These are phyloP conservation scores for Platyrinchus mystaceus DNA, from an alignment of 2,797 vertebrate species.

Conservation along the genomic window DNA sequence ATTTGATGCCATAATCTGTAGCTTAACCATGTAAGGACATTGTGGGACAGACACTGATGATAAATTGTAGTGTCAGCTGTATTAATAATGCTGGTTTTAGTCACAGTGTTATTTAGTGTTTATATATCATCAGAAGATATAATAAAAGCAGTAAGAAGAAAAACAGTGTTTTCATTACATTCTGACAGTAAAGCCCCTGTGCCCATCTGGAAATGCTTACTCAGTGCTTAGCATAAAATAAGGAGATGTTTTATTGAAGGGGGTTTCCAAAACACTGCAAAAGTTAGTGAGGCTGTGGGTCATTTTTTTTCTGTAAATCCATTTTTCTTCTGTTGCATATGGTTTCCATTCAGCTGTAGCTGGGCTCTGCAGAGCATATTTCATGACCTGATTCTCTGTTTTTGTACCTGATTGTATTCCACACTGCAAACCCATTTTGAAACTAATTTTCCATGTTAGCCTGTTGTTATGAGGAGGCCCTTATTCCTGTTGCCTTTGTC, in stretches of 20 bases:
- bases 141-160: not conserved
- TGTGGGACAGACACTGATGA: not conserved
- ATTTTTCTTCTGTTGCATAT: not conserved
- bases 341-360: conserved; percentile 23
- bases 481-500: not conserved
- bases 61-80: not conserved
- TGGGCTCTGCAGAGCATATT: not conserved
- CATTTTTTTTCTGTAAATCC: not conserved
- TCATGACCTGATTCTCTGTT: not conserved
- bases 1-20: not conserved
- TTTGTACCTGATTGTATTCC: not conserved
- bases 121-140: not conserved
- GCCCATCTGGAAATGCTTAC: conserved; percentile 18
- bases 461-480: not conserved
- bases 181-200: not conserved
- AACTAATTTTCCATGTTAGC: conserved; percentile 1
- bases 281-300: not conserved
- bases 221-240: not conserved
- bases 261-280: not conserved
- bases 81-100: not conserved
- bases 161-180: not conserved
- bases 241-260: not conserved
- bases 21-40: not conserved
- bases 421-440: not conserved
- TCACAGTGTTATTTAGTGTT: not conserved